A percentile compares a stretch with the other conserved stretches of the same genome.
Evolutionary conservation across 2,797 vertebrate species (phyloP).

Genomic region (Vultur gryphus): DNA sequence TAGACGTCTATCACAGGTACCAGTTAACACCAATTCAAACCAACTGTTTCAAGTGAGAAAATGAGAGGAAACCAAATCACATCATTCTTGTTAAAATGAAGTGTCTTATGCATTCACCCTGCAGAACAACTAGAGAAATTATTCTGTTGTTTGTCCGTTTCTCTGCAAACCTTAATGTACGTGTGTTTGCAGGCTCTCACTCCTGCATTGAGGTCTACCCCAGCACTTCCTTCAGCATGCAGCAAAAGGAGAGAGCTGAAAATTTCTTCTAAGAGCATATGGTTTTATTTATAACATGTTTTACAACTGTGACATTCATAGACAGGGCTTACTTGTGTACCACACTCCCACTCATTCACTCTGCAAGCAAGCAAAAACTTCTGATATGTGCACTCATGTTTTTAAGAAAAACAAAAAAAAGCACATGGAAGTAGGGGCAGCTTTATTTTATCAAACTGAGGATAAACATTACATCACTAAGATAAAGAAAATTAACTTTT

Average conservation of each 20-base stretch:
- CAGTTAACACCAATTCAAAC: not conserved
- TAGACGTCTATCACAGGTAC: not conserved
- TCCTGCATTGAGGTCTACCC: not conserved
- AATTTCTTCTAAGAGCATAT: not conserved
- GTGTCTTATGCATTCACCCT: not conserved
- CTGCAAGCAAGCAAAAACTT: not conserved
- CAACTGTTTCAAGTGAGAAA: not conserved
- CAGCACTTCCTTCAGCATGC: not conserved
- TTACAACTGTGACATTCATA: not conserved
- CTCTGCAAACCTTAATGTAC: not conserved
- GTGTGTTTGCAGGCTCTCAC: not conserved
- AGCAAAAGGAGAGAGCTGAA: not conserved
- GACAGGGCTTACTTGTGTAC: not conserved
- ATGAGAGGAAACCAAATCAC: not conserved
- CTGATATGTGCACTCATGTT: not conserved
- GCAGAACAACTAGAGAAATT: not conserved
- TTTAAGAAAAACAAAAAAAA: not conserved
- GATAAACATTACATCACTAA: not conserved
- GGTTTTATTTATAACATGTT: not conserved
- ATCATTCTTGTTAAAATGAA: not conserved
- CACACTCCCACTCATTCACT: not conserved
- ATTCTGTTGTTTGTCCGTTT: not conserved
- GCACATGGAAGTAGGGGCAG: not conserved
- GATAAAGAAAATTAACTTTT: not conserved
- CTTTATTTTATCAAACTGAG: not conserved